phyloP scores from a whole-genome alignment of 2,797 vertebrate species.

The Pipistrellus kuhlii region DNA sequence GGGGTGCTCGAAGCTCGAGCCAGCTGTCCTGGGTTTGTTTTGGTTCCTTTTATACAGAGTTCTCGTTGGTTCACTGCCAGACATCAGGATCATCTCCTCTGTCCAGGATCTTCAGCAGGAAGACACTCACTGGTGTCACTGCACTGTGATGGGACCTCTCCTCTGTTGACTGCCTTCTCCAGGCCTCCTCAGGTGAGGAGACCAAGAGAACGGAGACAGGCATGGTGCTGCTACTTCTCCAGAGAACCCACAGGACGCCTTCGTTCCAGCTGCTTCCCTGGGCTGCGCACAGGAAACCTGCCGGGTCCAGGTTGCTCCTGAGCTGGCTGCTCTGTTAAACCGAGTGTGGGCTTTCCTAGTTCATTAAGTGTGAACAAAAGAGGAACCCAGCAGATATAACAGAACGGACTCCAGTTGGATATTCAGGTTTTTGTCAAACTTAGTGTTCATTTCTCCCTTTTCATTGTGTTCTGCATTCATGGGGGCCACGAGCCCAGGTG shows the following conservation, averaged over 20 bases:
- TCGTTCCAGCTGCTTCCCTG: conserved; percentile 42
- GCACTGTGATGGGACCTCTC: neutral
- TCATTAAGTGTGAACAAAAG: conserved; percentile 54
- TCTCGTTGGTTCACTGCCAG: conserved; percentile 76
- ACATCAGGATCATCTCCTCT: conserved; percentile 63
- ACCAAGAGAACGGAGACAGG: conserved; percentile 52
- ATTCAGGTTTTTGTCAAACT: conserved; percentile 75
- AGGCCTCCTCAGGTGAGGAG: conserved; percentile 53
- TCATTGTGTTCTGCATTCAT: conserved; percentile 71
- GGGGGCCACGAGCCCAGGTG: conserved; percentile 55
- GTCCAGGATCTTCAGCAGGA: conserved; percentile 70
- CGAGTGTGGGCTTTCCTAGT: conserved; percentile 72
- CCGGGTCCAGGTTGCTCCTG: conserved; percentile 62
- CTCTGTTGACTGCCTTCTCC: conserved; percentile 68
- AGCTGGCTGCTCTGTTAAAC: conserved; percentile 60
- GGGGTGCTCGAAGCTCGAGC: conserved; percentile 54
- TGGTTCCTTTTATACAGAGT: conserved; percentile 57
- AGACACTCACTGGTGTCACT: conserved; percentile 23
- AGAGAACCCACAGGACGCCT: conserved; percentile 59
- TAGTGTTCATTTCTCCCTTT: conserved; percentile 62
- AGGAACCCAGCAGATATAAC: conserved; percentile 59
- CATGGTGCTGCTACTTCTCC: conserved; percentile 72
- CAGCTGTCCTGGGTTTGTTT: conserved; percentile 57
- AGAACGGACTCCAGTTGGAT: conserved; percentile 76
- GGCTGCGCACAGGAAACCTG: conserved; percentile 58